These are phyloP conservation scores for Vireo altiloquus DNA, from an alignment of 2,113 vertebrate species.

Conservation along the genomic window DNA sequence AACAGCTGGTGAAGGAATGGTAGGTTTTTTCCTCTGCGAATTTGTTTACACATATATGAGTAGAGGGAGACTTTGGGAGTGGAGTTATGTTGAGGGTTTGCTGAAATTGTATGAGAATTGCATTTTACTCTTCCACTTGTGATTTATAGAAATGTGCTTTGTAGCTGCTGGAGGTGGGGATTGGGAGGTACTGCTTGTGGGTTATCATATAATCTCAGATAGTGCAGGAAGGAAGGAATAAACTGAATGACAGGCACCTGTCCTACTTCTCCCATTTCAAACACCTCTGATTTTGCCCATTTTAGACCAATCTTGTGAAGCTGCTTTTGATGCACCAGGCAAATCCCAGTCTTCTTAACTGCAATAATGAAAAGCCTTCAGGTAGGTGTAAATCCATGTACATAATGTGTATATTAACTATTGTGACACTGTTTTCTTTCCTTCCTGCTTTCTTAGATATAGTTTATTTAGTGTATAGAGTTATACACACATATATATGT, in stretches of 20 bases:
- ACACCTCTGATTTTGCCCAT: background rate
- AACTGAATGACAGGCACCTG: background rate
- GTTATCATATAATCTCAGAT: background rate
- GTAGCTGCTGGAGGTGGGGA: background rate
- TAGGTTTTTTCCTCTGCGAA: background rate
- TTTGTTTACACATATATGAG: background rate
- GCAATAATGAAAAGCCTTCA: constrained; percentile 90
- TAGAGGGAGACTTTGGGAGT: background rate
- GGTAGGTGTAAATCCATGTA: constrained; percentile 70
- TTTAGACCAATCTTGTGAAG: constrained; percentile 86
- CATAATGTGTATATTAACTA: background rate
- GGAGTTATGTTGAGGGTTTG: background rate
- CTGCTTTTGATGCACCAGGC: constrained; percentile 84
- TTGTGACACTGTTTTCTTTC: background rate
- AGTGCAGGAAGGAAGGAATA: background rate
- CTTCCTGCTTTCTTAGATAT: background rate
- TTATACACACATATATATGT: background rate
- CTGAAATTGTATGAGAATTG: accelerated
- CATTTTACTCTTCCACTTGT: background rate
- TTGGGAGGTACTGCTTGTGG: background rate
- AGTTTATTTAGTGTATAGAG: background rate
- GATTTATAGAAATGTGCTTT: background rate
- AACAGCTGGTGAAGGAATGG: background rate
- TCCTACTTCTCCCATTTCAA: background rate
- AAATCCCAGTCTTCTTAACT: constrained; percentile 87